Percentiles rank a stretch among this genome's conserved stretches.
Conservation (phyloP, 2,888 invertebrate species). For the Stegophylla sp. region DNA sequence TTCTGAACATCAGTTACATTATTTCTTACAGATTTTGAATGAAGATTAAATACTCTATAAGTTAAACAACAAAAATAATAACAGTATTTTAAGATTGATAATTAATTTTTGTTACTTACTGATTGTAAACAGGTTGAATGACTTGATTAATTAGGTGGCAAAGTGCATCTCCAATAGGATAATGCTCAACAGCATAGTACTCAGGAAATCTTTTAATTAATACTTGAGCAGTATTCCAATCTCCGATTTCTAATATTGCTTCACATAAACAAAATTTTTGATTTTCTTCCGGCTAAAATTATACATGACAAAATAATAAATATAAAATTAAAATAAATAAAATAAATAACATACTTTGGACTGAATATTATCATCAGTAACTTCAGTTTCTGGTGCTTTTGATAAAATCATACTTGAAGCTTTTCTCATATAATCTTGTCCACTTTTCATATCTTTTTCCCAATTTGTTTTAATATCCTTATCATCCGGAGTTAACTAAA, state of each 20-base stretch:
- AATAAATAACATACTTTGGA: conserved; percentile 66
- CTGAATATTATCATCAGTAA: conserved; percentile 68
- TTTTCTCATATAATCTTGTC: conserved; percentile 87
- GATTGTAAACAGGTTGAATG: conserved; percentile 85
- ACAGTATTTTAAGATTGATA: not conserved
- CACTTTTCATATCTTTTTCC: conserved; percentile 81
- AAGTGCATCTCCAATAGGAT: conserved; percentile 79
- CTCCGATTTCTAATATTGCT: conserved; percentile 84
- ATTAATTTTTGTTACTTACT: conserved; percentile 67
- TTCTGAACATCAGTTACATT: conserved; percentile 67
- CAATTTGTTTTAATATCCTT: conserved; percentile 79
- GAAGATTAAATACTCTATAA: conserved; percentile 75
- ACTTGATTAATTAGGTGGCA: conserved; percentile 82
- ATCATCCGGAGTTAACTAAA: conserved; percentile 84
- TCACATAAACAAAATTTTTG: conserved; percentile 94
- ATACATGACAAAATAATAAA: conserved; percentile 58
- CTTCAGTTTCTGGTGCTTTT: conserved; percentile 64
- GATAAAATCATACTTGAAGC: conserved; percentile 82
- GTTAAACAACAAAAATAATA: conserved; percentile 49
- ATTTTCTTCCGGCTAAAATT: conserved; percentile 71
- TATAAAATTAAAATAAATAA: not conserved
- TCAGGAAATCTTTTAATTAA: conserved; percentile 84
- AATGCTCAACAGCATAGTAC: conserved; percentile 78
- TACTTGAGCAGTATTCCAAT: conserved; percentile 85
- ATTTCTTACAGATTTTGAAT: conserved; percentile 74